Percentiles rank a stretch among this genome's conserved stretches.
Evolutionary conservation across 2,888 invertebrate genomes (phyloP).

Genomic region (Euphydryas editha): DNA sequence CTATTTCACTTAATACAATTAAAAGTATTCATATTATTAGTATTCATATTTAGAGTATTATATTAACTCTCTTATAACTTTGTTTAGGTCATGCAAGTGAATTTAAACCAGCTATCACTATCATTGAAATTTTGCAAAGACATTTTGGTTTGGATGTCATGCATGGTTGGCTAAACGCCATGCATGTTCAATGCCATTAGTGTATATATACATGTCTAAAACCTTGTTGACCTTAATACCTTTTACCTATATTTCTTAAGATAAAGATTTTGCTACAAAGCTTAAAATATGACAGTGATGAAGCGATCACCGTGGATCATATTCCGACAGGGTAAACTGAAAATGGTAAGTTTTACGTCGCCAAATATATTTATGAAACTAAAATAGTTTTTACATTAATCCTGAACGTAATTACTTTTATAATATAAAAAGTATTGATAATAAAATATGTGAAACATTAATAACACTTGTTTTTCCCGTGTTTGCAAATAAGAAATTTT

Average conservation of each 20-base stretch:
- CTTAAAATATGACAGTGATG: constrained; percentile 19
- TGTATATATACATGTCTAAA: neutral
- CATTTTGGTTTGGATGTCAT: no score
- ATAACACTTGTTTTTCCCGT: neutral
- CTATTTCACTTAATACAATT: no score
- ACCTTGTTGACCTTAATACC: neutral
- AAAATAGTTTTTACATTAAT: neutral
- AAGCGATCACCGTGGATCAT: constrained; percentile 10
- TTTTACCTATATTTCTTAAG: constrained; percentile 8
- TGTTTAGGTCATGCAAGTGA: no score
- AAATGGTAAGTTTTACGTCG: neutral
- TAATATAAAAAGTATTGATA: neutral
- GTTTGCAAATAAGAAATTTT: neutral
- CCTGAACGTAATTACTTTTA: neutral
- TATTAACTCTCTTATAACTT: no score
- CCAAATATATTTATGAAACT: neutral
- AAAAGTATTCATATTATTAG: no score
- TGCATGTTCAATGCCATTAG: neutral
- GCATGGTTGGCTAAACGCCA: no score
- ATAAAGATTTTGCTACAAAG: constrained; percentile 5
- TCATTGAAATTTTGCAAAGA: no score
- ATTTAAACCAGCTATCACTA: no score
- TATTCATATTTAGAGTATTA: no score
- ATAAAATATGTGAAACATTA: neutral
- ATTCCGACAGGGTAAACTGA: constrained; percentile 8